Evolutionary conservation across 1,140 invertebrate genomes (phyloP).

Genomic region (Littorina saxatilis): DNA sequence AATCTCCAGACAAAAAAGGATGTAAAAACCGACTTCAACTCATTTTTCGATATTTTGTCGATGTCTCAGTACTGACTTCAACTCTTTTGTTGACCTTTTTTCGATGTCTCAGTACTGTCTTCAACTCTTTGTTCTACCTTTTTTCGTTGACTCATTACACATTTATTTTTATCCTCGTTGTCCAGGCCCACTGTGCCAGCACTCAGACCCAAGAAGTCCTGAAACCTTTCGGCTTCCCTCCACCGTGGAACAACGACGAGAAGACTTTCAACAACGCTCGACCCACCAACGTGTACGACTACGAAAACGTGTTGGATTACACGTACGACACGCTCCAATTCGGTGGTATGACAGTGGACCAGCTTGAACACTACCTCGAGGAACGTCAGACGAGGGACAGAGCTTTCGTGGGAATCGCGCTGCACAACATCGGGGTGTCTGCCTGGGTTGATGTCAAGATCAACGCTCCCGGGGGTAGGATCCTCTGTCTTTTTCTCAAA

Average conservation of each 20-base stretch:
- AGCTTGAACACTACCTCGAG: constrained; percentile 45
- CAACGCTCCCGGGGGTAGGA: too few species aligned
- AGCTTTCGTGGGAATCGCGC: constrained; percentile 42
- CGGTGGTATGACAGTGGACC: constrained; percentile 43
- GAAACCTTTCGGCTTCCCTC: constrained; percentile 48
- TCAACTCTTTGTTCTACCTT: too few species aligned
- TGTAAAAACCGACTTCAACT: too few species aligned
- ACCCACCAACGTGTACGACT: constrained; percentile 46
- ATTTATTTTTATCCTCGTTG: too few species aligned
- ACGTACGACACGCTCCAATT: constrained; percentile 47
- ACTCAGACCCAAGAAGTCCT: constrained; percentile 36
- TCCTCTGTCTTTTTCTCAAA: too few species aligned
- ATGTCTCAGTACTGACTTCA: too few species aligned
- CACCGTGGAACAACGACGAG: constrained; percentile 45
- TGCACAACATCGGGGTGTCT: constrained; percentile 42
- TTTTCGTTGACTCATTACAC: too few species aligned
- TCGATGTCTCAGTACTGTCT: too few species aligned
- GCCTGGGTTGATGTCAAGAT: constrained; percentile 27
- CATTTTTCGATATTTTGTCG: too few species aligned
- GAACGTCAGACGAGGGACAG: constrained; percentile 27
- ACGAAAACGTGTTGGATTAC: constrained; percentile 44
- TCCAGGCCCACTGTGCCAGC: constrained; percentile 46
- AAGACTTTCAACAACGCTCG: constrained; percentile 41
- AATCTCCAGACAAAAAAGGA: too few species aligned
- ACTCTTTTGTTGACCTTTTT: too few species aligned